A percentile compares a stretch with the other conserved stretches of the same genome.
Evolutionary conservation across 2,888 invertebrate genomes (phyloP).

Genomic region (Leptopterna dolabrata): DNA sequence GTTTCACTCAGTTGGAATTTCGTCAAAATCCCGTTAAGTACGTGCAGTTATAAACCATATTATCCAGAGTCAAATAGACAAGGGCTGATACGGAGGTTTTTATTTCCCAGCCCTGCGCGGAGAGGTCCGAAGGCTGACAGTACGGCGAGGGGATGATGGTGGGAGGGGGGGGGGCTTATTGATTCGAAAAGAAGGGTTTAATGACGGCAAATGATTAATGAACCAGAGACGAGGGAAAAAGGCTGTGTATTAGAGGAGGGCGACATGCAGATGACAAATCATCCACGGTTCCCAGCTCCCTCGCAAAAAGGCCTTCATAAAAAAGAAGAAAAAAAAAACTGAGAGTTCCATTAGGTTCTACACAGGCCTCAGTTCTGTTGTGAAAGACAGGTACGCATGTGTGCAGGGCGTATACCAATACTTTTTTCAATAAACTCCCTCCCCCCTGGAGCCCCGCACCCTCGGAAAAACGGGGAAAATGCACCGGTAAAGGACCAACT

Average conservation of each 20-base stretch:
- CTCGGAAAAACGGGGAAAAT: not conserved
- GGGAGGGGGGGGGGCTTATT: not conserved
- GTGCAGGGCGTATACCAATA: not conserved
- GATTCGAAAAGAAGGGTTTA: conserved; percentile 49
- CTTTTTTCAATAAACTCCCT: not conserved
- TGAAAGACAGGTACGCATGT: not conserved
- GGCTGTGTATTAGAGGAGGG: conserved; percentile 32
- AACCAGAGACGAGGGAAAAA: not conserved
- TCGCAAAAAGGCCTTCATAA: not conserved
- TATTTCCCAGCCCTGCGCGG: not conserved
- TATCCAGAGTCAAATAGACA: too few species aligned
- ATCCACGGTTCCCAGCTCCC: conserved; percentile 30
- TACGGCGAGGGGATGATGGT: not conserved
- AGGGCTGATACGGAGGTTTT: not conserved
- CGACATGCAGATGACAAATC: conserved; percentile 55
- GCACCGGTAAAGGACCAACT: not conserved
- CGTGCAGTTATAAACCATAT: too few species aligned
- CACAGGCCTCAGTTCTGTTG: not conserved
- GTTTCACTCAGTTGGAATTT: too few species aligned
- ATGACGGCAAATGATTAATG: conserved; percentile 51
- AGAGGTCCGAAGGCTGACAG: not conserved
- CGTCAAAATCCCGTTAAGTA: too few species aligned
- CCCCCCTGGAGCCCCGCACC: not conserved
- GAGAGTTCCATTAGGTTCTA: conserved; percentile 11
- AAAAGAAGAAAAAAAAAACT: not conserved